These are phyloP conservation scores for Oligia latruncula DNA, from an alignment of 2,888 invertebrate genomes.

Conservation along the genomic window DNA sequence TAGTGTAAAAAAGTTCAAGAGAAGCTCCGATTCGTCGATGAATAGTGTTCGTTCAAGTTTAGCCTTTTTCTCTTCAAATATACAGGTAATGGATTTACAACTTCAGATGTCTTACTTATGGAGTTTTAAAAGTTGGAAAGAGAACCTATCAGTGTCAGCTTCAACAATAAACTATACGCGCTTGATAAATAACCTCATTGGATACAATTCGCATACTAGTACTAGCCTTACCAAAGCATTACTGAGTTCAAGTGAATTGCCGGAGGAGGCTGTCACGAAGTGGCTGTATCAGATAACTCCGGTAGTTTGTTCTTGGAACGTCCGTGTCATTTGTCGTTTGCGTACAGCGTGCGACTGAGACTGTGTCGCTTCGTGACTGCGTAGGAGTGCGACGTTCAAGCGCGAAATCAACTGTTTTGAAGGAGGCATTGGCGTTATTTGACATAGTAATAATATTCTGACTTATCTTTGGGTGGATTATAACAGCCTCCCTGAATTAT, in stretches of 20 bases:
- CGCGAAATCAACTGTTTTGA: slow-evolving; percentile 58
- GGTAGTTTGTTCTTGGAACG: slow-evolving; percentile 86
- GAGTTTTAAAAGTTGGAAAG: background rate
- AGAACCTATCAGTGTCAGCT: slow-evolving; percentile 18
- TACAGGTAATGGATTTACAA: slow-evolving; percentile 21
- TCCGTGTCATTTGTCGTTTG: slow-evolving; percentile 85
- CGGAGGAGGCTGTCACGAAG: slow-evolving; percentile 84
- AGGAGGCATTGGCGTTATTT: slow-evolving; percentile 48
- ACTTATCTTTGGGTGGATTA: background rate
- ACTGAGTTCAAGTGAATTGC: slow-evolving; percentile 74
- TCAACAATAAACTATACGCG: slow-evolving; percentile 34
- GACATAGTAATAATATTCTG: slow-evolving; percentile 10
- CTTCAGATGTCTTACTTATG: background rate
- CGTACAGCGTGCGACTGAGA: slow-evolving; percentile 71
- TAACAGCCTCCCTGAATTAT: background rate
- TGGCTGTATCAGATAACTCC: slow-evolving; percentile 87
- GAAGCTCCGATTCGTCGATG: background rate
- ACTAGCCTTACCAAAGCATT: slow-evolving; percentile 44
- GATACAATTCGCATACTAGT: slow-evolving; percentile 23
- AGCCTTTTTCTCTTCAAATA: slow-evolving; percentile 11
- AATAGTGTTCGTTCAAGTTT: slow-evolving; percentile 7
- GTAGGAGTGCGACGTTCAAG: slow-evolving; percentile 79
- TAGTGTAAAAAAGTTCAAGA: background rate
- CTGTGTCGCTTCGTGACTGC: slow-evolving; percentile 79
- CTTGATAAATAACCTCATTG: slow-evolving; percentile 44